Conservation (phyloP, 2,888 invertebrate species). For the Onthophagus sagittarius region DNA sequence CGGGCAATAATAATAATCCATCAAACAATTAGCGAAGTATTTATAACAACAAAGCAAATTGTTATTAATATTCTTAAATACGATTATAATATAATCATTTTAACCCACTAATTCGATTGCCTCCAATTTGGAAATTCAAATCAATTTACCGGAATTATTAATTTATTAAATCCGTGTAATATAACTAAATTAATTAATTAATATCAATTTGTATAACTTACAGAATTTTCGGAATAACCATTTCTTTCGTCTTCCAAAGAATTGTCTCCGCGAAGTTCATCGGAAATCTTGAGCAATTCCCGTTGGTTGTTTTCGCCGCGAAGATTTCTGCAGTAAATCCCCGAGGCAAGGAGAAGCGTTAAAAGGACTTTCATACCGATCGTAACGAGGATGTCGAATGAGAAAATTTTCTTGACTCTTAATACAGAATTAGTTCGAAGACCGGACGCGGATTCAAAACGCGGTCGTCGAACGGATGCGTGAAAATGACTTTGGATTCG, state of each 20-base stretch:
- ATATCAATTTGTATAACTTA: constrained; percentile 11
- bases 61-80: too few species aligned
- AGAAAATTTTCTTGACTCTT: neutral
- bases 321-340: constrained; percentile 26
- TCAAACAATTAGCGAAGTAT: too few species aligned
- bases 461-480: too few species aligned
- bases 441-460: neutral
- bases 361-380: constrained; percentile 31
- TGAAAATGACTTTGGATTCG: too few species aligned
- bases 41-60: too few species aligned
- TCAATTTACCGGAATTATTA: too few species aligned
- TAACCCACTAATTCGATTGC: too few species aligned
- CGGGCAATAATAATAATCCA: too few species aligned
- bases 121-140: too few species aligned
- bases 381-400: neutral
- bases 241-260: constrained; percentile 24
- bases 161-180: neutral
- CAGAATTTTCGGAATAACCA: constrained; percentile 10
- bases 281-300: constrained; percentile 21
- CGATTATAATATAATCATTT: too few species aligned
- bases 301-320: neutral
- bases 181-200: constrained; percentile 3
- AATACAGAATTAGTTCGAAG: neutral
- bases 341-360: constrained; percentile 29
- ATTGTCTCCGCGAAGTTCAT: constrained; percentile 23